Evolutionary conservation across 2,888 invertebrate genomes (phyloP), one percentile per base, ranked within the genome.

Genomic region (Protonemura montana): DNA sequence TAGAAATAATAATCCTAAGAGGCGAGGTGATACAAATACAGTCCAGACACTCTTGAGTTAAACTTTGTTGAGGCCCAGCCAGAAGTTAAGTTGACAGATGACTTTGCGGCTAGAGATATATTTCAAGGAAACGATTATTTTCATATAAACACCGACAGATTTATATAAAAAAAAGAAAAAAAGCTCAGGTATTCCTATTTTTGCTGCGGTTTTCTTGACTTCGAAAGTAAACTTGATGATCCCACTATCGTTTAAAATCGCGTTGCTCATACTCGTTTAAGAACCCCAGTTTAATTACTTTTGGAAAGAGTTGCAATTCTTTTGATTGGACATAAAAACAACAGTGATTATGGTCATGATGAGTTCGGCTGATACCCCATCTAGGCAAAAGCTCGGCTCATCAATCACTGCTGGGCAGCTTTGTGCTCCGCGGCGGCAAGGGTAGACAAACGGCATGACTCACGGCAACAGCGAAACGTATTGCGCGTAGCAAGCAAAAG

Each of bases 381-480:
- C 81, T 13, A 29, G 16, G 28, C 81, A 81, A 81, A 86, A 25
- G 59, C 59, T 21, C 16, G 21, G 59, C 59, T 81, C 86, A 82
- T 86, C 82, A 81, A 86, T 86, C 86, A 82, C 82, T n/a, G 25
- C 10, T 2, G 16, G 81, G 41, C 27, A 86, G 42, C 27, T 41
- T 25, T 41, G 35, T 35, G 10, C 35, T 35, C 25, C n/a, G 35
- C 26, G 28, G 80, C 41, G 41, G 16, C 26, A 27, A 41, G 35
- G 42, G 81, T 41, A 35, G 42, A 35, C n/a, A 29, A 29, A 35
- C 16, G 27, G n/a, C n/a, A 25, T 82, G 82, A 82, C 30, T 82
- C 82, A 82, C 41, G 35, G 42, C 42, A 0, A 3, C 16, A 0
- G 82, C 0, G 0, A n/a, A 21, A 13, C 7, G 81, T 81, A 29